These are phyloP conservation scores for Asteroscopus sphinx DNA, from an alignment of 2,888 invertebrate genomes.

Conservation along the genomic window DNA sequence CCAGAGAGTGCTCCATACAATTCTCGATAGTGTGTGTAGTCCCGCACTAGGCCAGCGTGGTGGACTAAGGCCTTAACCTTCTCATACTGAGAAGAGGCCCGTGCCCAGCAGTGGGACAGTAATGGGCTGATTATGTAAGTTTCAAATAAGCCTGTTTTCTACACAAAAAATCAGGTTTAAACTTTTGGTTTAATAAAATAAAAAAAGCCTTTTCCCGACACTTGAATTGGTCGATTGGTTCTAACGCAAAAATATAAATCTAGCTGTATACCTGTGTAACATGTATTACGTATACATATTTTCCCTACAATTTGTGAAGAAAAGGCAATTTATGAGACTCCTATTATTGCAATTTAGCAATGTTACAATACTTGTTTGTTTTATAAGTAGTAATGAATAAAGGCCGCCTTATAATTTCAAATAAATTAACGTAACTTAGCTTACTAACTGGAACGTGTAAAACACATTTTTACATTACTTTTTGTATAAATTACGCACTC, in stretches of 20 bases:
- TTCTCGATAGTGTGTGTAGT: too few relatives aligned
- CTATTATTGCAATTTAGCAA: too few relatives aligned
- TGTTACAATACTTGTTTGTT: conserved; percentile 30
- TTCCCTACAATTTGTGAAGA: neutral
- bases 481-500: conserved; percentile 64
- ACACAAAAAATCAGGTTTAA: conserved; percentile 1
- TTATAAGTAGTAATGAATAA: conserved; percentile 29
- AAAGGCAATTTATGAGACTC: conserved; percentile 11
- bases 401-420: conserved; percentile 45
- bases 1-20: too few relatives aligned
- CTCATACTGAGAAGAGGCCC: too few relatives aligned
- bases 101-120: too few relatives aligned
- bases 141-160: neutral
- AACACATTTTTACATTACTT: conserved; percentile 50
- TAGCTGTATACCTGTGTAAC: neutral
- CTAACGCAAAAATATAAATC: conserved; percentile 19
- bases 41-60: too few relatives aligned
- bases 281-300: conserved; percentile 12
- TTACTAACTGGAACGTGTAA: conserved; percentile 53
- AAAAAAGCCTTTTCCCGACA: conserved; percentile 20
- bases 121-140: too few relatives aligned
- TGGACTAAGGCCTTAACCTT: too few relatives aligned
- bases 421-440: conserved; percentile 49
- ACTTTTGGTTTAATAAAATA: conserved; percentile 18
- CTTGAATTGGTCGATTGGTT: conserved; percentile 38